These are phyloP conservation scores for Callocephalon fimbriatum DNA, from an alignment of 2,113 vertebrate genomes.

Conservation along the genomic window DNA sequence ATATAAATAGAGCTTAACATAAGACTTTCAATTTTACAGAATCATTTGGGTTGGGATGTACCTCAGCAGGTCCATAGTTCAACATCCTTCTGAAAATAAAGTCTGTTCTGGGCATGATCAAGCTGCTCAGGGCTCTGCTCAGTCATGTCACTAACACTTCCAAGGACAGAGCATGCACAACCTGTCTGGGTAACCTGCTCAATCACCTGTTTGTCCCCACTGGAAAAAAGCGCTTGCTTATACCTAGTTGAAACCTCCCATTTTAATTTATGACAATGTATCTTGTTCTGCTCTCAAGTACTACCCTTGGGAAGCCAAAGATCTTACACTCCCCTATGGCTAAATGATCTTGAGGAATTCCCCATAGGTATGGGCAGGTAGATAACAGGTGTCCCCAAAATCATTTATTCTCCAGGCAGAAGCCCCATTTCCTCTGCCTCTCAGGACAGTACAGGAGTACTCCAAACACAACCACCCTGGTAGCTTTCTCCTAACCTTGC, in stretches of 20 bases:
- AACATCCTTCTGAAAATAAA: background rate
- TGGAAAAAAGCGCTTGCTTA: background rate
- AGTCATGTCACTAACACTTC: background rate
- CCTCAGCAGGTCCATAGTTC: background rate
- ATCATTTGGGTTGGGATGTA: background rate
- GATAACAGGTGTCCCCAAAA: background rate
- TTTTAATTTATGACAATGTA: background rate
- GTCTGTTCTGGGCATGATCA: background rate
- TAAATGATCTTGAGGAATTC: background rate
- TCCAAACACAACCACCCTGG: background rate
- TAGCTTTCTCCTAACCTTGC: background rate
- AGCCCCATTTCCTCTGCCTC: background rate
- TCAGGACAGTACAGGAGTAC: background rate
- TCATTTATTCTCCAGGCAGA: background rate
- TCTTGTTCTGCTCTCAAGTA: background rate
- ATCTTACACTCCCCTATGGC: background rate
- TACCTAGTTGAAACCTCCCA: background rate
- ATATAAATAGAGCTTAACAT: background rate
- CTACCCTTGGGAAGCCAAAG: background rate
- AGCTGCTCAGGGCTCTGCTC: background rate
- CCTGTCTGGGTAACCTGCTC: background rate
- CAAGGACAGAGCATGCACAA: background rate
- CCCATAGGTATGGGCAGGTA: rapidly evolving
- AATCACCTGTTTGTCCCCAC: background rate
- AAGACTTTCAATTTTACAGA: background rate